Evolutionary conservation across 2,113 vertebrate genomes (phyloP).

Genomic region (Cariama cristata): DNA sequence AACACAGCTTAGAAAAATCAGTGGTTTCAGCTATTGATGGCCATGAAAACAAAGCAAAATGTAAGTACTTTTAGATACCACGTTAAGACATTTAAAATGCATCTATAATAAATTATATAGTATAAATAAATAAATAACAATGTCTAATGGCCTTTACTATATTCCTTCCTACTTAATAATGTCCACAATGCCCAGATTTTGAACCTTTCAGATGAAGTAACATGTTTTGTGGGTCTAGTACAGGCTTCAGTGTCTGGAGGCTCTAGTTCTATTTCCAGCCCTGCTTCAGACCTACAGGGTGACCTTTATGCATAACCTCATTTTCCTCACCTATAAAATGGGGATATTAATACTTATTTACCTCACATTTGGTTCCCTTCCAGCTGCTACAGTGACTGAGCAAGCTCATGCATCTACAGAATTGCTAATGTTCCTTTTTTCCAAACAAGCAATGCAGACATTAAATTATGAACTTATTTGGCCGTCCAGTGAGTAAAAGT

Average conservation of each 20-base stretch:
- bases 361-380: conserved; percentile 64
- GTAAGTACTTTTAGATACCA: background rate
- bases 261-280: conserved; percentile 59
- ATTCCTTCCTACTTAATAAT: background rate
- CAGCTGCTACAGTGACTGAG: conserved; percentile 54
- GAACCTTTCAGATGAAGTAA: background rate
- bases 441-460: background rate
- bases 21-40: background rate
- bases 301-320: conserved; percentile 58
- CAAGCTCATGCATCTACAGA: conserved; percentile 28
- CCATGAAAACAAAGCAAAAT: background rate
- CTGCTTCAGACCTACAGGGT: conserved; percentile 47
- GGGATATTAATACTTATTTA: conserved; percentile 69
- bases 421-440: conserved; percentile 14
- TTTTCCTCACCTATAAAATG: conserved; percentile 68
- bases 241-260: conserved; percentile 44
- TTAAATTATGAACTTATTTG: background rate
- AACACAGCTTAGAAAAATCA: background rate
- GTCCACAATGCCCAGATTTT: background rate
- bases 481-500: background rate
- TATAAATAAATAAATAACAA: background rate
- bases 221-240: background rate
- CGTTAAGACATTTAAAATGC: background rate
- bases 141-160: background rate
- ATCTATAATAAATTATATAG: background rate